These are phyloP conservation scores for Gopherus evgoodei DNA, from an alignment of 2,113 vertebrate species.

Conservation along the genomic window DNA sequence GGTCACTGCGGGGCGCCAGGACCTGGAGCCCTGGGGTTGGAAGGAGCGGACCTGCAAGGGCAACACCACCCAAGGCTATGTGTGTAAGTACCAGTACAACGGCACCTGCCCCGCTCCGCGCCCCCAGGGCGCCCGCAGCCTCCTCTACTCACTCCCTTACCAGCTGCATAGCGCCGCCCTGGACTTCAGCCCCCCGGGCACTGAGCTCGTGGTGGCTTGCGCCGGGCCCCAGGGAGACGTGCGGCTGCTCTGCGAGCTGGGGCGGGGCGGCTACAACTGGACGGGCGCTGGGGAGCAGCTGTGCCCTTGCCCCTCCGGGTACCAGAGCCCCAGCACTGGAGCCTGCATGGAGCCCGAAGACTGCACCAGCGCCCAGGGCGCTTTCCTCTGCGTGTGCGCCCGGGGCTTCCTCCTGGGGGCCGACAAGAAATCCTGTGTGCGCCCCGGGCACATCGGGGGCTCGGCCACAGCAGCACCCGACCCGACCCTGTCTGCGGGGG, in stretches of 20 bases:
- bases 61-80: slow-evolving; percentile 51
- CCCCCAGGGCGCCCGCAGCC: slow-evolving; percentile 29
- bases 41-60: slow-evolving; percentile 59
- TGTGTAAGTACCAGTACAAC: slow-evolving; percentile 74
- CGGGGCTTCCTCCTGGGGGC: slow-evolving; percentile 7
- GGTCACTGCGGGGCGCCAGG: not conserved
- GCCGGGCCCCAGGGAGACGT: not conserved
- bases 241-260: slow-evolving; percentile 24
- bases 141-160: slow-evolving; percentile 71
- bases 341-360: slow-evolving; percentile 27
- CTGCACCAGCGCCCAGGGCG: slow-evolving; percentile 53
- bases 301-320: slow-evolving; percentile 62
- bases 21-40: slow-evolving; percentile 65
- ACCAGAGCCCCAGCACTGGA: not conserved
- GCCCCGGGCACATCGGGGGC: not conserved
- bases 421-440: slow-evolving; percentile 25
- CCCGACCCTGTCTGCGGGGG: not conserved
- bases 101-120: slow-evolving; percentile 61
- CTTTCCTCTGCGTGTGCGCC: slow-evolving; percentile 60
- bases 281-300: not conserved
- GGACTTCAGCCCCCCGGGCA: slow-evolving; percentile 76
- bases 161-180: slow-evolving; percentile 51
- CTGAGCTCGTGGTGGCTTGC: slow-evolving; percentile 68
- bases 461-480: not conserved
- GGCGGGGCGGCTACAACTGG: slow-evolving; percentile 13